A percentile compares a stretch with the other conserved stretches of the same genome.
phyloP scores from a whole-genome alignment of 30 jellyfish, hydroid and myxozoan genomes.

The Hydractinia symbiolongicarpus region DNA sequence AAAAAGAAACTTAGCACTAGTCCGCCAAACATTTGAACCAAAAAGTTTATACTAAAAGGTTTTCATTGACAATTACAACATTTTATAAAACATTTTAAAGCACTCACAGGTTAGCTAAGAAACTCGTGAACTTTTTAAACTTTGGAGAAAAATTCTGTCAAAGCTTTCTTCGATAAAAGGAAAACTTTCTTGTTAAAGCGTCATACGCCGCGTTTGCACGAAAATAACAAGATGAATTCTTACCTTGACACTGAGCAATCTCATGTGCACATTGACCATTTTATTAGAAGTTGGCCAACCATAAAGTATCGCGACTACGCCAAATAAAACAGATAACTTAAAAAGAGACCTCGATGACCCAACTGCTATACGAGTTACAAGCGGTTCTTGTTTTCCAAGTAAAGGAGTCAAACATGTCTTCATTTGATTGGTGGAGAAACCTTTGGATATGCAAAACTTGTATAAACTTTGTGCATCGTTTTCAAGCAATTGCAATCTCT shows the following conservation, averaged over 20 bases:
- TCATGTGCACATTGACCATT: not conserved
- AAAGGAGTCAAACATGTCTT: conserved; percentile 10
- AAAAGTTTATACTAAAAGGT: too few relatives aligned
- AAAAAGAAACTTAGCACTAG: too few relatives aligned
- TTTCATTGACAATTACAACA: too few relatives aligned
- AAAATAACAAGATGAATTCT: not conserved
- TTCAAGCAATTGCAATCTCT: conserved; percentile 2
- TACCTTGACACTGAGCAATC: not conserved
- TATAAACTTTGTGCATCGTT: conserved; percentile 1
- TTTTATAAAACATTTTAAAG: too few relatives aligned
- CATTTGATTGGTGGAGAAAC: not conserved
- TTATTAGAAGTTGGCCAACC: conserved; percentile 17
- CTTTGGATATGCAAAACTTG: conserved; percentile 10
- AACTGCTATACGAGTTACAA: not conserved
- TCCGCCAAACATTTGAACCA: too few relatives aligned
- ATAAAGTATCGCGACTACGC: not conserved
- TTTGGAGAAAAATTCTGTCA: too few relatives aligned
- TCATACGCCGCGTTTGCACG: too few relatives aligned
- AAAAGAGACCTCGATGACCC: conserved; percentile 11
- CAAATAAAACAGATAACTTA: not conserved
- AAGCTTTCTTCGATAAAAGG: too few relatives aligned
- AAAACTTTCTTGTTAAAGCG: too few relatives aligned
- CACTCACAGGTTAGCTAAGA: too few relatives aligned
- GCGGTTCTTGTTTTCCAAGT: not conserved
- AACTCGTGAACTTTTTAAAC: too few relatives aligned